These are phyloP conservation scores for Emydoidea blandingii DNA, from an alignment of 2,797 vertebrate species.

Conservation along the genomic window DNA sequence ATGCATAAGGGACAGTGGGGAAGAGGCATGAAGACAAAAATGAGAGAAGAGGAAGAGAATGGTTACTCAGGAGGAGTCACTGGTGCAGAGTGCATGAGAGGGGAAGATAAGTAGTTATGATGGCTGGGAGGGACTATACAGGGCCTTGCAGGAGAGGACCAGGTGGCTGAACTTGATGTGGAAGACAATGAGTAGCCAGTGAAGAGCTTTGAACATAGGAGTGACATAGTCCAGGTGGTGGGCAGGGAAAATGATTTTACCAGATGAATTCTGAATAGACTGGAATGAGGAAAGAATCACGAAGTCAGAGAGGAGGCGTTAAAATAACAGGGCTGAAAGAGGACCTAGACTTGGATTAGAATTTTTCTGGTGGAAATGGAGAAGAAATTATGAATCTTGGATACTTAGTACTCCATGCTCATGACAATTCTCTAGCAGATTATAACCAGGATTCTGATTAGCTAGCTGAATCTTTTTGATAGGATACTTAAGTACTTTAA, in stretches of 20 bases:
- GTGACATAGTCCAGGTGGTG: neutral
- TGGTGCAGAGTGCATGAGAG: neutral
- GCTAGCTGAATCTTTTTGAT: neutral
- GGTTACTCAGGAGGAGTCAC: neutral
- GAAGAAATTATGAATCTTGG: neutral
- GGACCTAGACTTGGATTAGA: neutral
- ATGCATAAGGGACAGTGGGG: neutral
- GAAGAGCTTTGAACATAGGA: neutral
- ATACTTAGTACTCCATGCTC: neutral
- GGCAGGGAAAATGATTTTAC: constrained; percentile 1
- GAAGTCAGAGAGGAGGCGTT: neutral
- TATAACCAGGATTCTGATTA: neutral
- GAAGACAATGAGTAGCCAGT: neutral
- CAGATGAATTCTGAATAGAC: neutral
- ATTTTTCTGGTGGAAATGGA: neutral
- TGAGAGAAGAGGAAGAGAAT: neutral
- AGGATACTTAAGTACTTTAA: neutral
- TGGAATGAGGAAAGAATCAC: neutral
- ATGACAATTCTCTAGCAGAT: neutral
- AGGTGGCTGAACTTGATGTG: neutral
- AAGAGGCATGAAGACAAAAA: neutral
- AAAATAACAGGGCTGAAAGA: neutral
- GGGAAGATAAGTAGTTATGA: neutral
- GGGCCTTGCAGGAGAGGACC: neutral
- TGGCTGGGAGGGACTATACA: neutral